Base-by-base conservation (phyloP, 2,113 vertebrate species). In the Leptocoma aspasia region DNA sequence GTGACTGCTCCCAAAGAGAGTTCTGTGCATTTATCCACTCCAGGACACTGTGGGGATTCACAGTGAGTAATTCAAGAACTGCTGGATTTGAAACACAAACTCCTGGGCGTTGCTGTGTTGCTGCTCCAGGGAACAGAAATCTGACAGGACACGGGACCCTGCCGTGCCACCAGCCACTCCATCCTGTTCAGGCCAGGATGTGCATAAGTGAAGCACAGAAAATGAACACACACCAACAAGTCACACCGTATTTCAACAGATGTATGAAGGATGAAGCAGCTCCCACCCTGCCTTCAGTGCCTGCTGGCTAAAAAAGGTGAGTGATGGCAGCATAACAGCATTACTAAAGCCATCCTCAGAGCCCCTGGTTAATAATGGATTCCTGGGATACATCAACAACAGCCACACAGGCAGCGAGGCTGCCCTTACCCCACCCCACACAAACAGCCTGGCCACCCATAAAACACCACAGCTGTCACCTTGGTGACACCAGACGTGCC, bases 301-400 rank as follows among this genome's bases (percentile, higher is more conserved):
- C 94, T 92, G 87, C 85, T 82, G 77, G 89, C 90, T 88, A 77
- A 37, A 86, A 69, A 77, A 91, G 27, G 87, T 88, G 95, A 95
- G 30, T 88, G 93, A 95, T 93, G 93, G 93, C 90, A 91, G 87
- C 78, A 35, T 7, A 77, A 57, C 33, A 11, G 78, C 30, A 76
- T 52, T 80, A 61, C 66, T 87, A 59, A 91, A 86, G 50, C 52
- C 93, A 94, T 91, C 84, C 93, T 95, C 9, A 1, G 93, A 95
- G 90, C 87, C 59, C 63, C 61, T 41, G 45, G 73, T n/a, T 95
- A 64, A 53, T 69, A n/a, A 82, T 41, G 61, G 83, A 60, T 64
- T 79, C 86, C 81, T 44, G 92, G 82, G 70, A 72, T 16, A 49
- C 87, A 90, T 80, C 95, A 82, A 35, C 64, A 82, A 95, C 78